Base-by-base conservation (phyloP, 2,888 invertebrate genomes). In the Halictus ligatus region DNA sequence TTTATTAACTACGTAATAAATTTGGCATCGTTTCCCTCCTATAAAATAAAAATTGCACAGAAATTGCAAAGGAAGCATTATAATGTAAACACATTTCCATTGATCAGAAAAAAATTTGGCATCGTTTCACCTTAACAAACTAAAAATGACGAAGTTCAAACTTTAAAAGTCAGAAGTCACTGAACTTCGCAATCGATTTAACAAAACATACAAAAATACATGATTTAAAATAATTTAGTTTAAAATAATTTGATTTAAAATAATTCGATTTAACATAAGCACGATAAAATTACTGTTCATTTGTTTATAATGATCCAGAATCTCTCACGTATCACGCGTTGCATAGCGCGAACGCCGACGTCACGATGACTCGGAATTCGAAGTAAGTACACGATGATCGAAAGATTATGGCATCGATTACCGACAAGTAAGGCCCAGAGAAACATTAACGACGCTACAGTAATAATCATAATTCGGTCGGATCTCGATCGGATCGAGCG, bases 351-450 rank as follows among this genome's bases (percentile, higher is more conserved):
- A 69, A 85, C 74, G 60, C 50, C 73, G 76, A 77, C 69, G 64
- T 35, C 73, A 25, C 69, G 43, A 73, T 48, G 78, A 78, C 21
- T 48, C 58, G 78, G 71, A 85, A 71, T 79, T 80, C 71, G 79
- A 85, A 78, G 86, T 86, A 86, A 89, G 87, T 87, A 88, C 87
- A 89, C 74, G 81, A 84, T 64, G 50, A 81, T 85, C 54, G 80
- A 87, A 89, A 84, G 69, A 69, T 75, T 89, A 90, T 91, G 87
- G 89, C 88, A 91, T 88, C 90, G 89, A 92, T 92, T 92, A 94
- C 92, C 92, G 91, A 93, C 90, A 90, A 88, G 85, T 92, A 92
- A 91, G 92, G 92, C 91, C 92, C 90, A 88, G 77, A 85, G 77
- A 85, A 89, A 91, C 78, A 81, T 58, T 75, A 83, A 83, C 67